Conservation (phyloP, 2,888 invertebrate species). For the Tyria jacobaeae region DNA sequence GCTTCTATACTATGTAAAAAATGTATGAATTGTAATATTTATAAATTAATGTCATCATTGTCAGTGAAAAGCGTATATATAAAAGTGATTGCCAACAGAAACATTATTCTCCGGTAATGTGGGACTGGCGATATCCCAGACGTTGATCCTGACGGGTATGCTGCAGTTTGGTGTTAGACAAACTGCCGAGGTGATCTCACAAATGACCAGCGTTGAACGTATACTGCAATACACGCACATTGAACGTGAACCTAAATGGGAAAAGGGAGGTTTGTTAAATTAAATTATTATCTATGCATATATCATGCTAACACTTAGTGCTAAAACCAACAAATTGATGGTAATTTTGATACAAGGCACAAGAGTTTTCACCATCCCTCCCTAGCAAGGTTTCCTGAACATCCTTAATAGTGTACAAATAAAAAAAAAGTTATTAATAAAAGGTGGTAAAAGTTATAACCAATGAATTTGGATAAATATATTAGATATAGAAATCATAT, state of each 20-base stretch:
- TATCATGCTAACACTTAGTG: no score
- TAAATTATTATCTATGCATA: no score
- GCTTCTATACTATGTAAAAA: not conserved
- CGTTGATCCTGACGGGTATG: slow-evolving; percentile 90
- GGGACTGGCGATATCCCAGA: slow-evolving; percentile 89
- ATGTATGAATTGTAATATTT: not conserved
- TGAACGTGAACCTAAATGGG: slow-evolving; percentile 86
- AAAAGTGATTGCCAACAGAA: slow-evolving; percentile 60
- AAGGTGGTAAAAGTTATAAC: no score
- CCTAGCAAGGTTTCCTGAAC: no score
- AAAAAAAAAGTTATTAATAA: no score
- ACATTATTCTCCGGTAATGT: slow-evolving; percentile 88
- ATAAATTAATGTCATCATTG: not conserved
- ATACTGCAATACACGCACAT: slow-evolving; percentile 90
- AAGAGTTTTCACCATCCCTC: no score
- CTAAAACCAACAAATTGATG: not conserved
- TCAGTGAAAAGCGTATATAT: not conserved
- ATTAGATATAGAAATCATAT: no score
- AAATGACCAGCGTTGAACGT: slow-evolving; percentile 91
- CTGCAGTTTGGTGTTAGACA: slow-evolving; percentile 90
- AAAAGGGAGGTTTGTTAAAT: slow-evolving; percentile 75
- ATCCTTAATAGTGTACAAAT: no score
- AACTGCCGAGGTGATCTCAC: slow-evolving; percentile 90
- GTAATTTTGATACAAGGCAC: not conserved
- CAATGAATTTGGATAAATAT: no score